Percentiles rank a stretch among this genome's conserved stretches.
phyloP scores from a whole-genome alignment of 2,797 vertebrate species.

The Poeciliopsis paucimaculata region DNA sequence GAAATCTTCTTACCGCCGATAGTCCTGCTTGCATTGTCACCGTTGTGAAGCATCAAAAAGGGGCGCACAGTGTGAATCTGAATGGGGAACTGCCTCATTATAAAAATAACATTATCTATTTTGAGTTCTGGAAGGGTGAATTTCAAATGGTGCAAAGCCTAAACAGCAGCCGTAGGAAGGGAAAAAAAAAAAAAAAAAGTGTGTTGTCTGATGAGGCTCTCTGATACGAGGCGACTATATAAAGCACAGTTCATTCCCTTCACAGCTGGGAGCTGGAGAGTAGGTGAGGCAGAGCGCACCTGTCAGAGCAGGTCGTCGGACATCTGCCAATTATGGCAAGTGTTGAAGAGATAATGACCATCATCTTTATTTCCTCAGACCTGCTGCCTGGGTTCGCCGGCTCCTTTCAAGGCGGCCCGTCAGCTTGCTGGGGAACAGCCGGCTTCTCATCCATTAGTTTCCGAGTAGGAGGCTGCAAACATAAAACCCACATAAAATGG shows the following conservation, averaged over 20 bases:
- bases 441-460: slow-evolving; percentile 56
- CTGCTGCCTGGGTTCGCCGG: slow-evolving; percentile 43
- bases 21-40: slow-evolving; percentile 22
- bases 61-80: slow-evolving; percentile 2
- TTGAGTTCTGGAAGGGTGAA: slow-evolving; percentile 2
- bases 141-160: slow-evolving; percentile 19
- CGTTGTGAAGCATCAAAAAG: slow-evolving; percentile 17
- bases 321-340: slow-evolving; percentile 61
- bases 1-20: slow-evolving; percentile 30
- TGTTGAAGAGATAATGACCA: slow-evolving; percentile 59
- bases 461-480: slow-evolving; percentile 40
- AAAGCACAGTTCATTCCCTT: slow-evolving; percentile 21
- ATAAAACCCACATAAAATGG: slow-evolving; percentile 44
- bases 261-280: slow-evolving; percentile 25
- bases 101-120: slow-evolving; percentile 12
- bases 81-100: slow-evolving; percentile 20
- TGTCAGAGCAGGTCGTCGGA: slow-evolving; percentile 43
- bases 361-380: slow-evolving; percentile 67
- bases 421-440: slow-evolving; percentile 33
- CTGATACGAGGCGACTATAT: slow-evolving; percentile 4
- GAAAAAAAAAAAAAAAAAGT: not conserved
- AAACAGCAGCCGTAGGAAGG: not conserved
- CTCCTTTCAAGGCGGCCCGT: slow-evolving; percentile 44
- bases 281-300: slow-evolving; percentile 32
- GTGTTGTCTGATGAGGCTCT: slow-evolving; percentile 17